A percentile compares a stretch with the other conserved stretches of the same genome.
Conservation (phyloP, 2,113 vertebrate species). For the Hydrochoerus hydrochaeris region DNA sequence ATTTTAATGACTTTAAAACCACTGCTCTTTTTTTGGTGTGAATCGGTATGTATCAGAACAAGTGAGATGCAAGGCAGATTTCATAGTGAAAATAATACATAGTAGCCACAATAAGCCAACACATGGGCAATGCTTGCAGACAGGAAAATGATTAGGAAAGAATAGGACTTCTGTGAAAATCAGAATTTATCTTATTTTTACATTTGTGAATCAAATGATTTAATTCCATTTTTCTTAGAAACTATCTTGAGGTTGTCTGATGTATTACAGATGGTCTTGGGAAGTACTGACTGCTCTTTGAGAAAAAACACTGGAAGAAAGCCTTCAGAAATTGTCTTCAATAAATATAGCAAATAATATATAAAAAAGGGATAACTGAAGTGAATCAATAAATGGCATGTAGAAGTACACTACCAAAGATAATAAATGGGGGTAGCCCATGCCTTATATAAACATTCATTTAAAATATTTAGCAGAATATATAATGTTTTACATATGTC, state of each 20-base stretch:
- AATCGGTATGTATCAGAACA: neutral
- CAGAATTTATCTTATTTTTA: constrained; percentile 2
- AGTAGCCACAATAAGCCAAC: neutral
- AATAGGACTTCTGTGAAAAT: neutral
- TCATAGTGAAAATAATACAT: neutral
- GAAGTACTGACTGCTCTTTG: neutral
- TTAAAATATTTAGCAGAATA: neutral
- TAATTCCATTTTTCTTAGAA: constrained; percentile 37
- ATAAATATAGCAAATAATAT: neutral
- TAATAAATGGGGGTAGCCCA: neutral
- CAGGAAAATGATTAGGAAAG: constrained; percentile 6
- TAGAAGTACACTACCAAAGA: neutral
- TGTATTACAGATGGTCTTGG: neutral
- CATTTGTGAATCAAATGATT: constrained; percentile 9
- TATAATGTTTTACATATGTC: neutral
- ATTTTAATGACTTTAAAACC: neutral
- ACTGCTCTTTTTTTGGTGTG: neutral
- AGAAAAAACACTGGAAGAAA: constrained; percentile 41
- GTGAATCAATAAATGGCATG: neutral
- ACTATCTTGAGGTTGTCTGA: neutral
- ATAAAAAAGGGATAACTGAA: neutral
- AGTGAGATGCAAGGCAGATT: neutral
- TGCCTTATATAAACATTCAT: neutral
- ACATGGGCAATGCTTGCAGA: neutral
- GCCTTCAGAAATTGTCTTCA: neutral